Evolutionary conservation across 64 coral and sea anemone genomes (phyloP).

Genomic region (Acropora tenuis): DNA sequence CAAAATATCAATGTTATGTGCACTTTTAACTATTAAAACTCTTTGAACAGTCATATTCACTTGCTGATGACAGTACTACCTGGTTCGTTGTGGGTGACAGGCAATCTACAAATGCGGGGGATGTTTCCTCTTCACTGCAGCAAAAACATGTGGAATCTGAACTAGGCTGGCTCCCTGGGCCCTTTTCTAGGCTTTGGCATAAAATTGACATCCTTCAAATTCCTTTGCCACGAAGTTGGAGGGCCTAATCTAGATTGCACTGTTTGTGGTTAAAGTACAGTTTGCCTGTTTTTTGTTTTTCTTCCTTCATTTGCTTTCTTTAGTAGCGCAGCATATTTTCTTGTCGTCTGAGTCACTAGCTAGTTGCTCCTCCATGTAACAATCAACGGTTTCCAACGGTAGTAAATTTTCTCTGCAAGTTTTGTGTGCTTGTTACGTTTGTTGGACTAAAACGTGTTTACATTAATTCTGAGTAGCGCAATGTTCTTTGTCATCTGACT

Average conservation of each 20-base stretch:
- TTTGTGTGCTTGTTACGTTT: not conserved
- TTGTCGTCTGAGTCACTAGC: not conserved
- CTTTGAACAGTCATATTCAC: not conserved
- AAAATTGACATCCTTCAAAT: not conserved
- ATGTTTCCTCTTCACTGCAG: not conserved
- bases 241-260: not conserved
- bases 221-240: not conserved
- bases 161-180: not conserved
- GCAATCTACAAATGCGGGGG: not conserved
- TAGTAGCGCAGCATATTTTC: not conserved
- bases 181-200: not conserved
- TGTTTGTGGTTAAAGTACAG: not conserved
- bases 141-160: not conserved
- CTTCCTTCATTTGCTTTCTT: not conserved
- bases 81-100: not conserved
- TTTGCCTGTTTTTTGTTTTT: not conserved
- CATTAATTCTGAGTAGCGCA: not conserved
- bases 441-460: not conserved
- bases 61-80: not conserved
- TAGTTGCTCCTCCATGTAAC: not conserved
- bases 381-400: not conserved
- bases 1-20: not conserved
- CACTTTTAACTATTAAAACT: not conserved
- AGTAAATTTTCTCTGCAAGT: not conserved
- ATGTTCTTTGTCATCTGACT: not conserved